Evolutionary conservation across 2,888 invertebrate species (phyloP), one percentile per base, ranked within the genome.

Genomic region (Dione vanillae): DNA sequence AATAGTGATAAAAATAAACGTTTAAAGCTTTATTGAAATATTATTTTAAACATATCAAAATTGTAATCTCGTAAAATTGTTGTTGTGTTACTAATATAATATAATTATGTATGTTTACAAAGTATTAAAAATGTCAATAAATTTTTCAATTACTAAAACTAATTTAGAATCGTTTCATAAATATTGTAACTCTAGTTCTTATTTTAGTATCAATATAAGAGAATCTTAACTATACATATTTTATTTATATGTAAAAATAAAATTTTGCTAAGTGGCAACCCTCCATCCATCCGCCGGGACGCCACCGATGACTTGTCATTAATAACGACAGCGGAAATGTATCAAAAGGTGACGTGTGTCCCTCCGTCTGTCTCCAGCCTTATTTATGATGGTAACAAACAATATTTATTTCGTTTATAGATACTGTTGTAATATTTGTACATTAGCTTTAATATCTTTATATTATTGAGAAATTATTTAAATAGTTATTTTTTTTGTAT

Each of bases 291-390:
- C 89, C 89, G 85, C 79, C 85, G 90, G 90, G 91, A 90, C 85
- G 84, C 84, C 90, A 85, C 93, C 93, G 93, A 94, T 94, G 93
- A 93, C 93, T 93, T 89, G 92, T 93, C 93, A 94, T 94, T 93
- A 93, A 94, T 94, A 94, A 94, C 92, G 92, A 93, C 93, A 91
- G 91, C 85, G 88, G 91, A 90, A 92, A 93, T 93, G 93, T 94
- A 93, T 93, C 93, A 94, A 92, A 91, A 91, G 91, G 92, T 92
- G 92, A 92, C 91, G 88, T 83, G 88, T 89, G 91, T 90, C 92
- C 90, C 90, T 88, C 82, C 85, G 91, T 87, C 89, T 90, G 92
- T 89, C 91, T 83, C 88, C 82, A 83, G 84, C 86, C 83, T 91
- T 92, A 92, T 92, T 93, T 93, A 92, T 92, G 91, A 89, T 90